Conservation (phyloP, 2,113 vertebrate species). For the Apistogramma diplotaenia region DNA sequence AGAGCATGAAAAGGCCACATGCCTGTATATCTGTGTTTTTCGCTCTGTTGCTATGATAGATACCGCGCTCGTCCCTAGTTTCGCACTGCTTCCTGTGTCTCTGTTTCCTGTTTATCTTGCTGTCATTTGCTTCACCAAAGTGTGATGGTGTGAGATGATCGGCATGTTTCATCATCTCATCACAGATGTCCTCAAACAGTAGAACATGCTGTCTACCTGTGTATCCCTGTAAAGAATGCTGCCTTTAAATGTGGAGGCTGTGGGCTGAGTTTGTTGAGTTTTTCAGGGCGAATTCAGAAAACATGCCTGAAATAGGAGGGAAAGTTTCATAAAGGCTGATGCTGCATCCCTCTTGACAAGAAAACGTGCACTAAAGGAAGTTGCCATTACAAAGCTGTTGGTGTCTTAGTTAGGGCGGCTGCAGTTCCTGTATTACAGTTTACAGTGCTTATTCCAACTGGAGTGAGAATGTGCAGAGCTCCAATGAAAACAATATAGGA, state of each 20-base stretch:
- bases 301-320: neutral
- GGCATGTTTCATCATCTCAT: constrained; percentile 61
- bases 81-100: constrained; percentile 79
- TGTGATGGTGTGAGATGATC: constrained; percentile 72
- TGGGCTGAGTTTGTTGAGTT: neutral
- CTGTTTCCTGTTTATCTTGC: constrained; percentile 83
- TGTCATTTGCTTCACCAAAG: constrained; percentile 75
- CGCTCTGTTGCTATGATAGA: constrained; percentile 62
- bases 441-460: neutral
- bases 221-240: neutral
- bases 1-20: neutral
- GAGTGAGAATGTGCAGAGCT: neutral
- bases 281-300: neutral
- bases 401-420: neutral
- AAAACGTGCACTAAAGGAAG: neutral
- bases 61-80: constrained; percentile 71
- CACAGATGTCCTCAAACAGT: constrained; percentile 13
- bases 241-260: neutral
- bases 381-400: neutral
- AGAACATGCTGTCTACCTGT: constrained; percentile 14
- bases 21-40: constrained; percentile 20
- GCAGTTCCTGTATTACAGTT: neutral
- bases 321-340: constrained; percentile 5
- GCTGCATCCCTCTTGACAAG: neutral
- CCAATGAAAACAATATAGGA: neutral